Evolutionary conservation across 35 echinoderm and acorn worm species (phyloP), one percentile per base, ranked within the genome.

Genomic region (Heliocidaris erythrogramma): DNA sequence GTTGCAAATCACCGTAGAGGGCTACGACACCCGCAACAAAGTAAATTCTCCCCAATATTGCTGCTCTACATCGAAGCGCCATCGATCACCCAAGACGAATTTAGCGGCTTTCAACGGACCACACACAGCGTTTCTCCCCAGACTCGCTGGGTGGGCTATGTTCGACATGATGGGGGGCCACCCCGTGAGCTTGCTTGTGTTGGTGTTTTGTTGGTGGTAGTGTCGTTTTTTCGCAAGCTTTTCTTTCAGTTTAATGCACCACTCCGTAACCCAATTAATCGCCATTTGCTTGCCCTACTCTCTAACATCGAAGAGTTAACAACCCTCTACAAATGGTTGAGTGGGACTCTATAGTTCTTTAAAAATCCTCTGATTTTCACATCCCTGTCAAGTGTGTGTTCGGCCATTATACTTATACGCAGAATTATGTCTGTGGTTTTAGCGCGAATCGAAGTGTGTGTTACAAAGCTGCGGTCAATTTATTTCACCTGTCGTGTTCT

Each of bases 41-140:
- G 0, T 21, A 89, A 27, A 11, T 48, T 89, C 9, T 11, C 14
- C 10, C 31, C 86, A 35, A 42, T 35, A 48, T 42, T 42, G 31
- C 47, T 17, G 30, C 13, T 13, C 30, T 12, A 86, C 85, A 89
- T 16, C 87, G 14, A 32, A 13, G 21, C 17, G 24, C 87, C 31
- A 32, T 32, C 87, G 30, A 42, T 31, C 87, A 89, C 87, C 31
- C 87, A 89, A 2, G 87, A 31, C 31, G 87, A 89, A 89, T 32
- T 89, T 2, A 32, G 87, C 2, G 87, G 87, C 31, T 89, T 89
- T 89, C 47, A 48, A 9, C 87, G 87, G 87, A 89, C 87, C 87
- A 89, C 87, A 89, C 87, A 89, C 87, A 48, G 30, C 87, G 87
- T 89, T 89, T 89, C 47, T 89, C 31, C 87, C 29, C 87, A 32